Evolutionary conservation across 2,888 invertebrate genomes (phyloP), one percentile per base, ranked within the genome.

Genomic region (Papilio elwesi): DNA sequence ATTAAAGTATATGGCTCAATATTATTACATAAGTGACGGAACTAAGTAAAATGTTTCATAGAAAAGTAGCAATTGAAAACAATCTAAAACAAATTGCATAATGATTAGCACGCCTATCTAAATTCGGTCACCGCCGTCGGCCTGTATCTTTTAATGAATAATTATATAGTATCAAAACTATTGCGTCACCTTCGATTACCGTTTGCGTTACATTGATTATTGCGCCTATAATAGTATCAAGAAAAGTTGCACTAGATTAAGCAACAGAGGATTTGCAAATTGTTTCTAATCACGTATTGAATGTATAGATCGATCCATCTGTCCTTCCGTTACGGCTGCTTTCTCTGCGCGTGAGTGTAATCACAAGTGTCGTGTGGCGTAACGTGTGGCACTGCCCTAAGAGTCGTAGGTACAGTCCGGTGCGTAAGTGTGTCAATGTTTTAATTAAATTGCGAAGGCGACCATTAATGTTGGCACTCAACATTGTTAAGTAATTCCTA

Each of bases 311-410:
- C 80, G 78, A 79, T 81, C 79, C 62, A 81, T 79, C 77, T 76
- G 84, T 88, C 86, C 86, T 86, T 90, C 88, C 90, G 90, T 87
- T 85, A 52, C 82, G 79, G 83, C 79, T 79, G 82, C 92, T 92
- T 92, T 92, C 93, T 88, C 86, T 86, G 77, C 76, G 79, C 92
- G 91, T 90, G 93, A 85, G 81, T 82, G 87, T 83, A 88, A 88
- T 92, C 75, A 15, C 71, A 76, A 78, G 66, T 62, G 43, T 73
- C 64, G 63, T 55, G 76, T 80, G 74, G 77, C 76, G 78, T 79
- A 76, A 77, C 73, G 76, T 79, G 78, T 80, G 78, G 76, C 76
- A 76, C 80, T 81, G 78, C 82, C 85, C 84, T 85, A 82, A 77
- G 75, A 73, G 80, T 43, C 43, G 43, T 9, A 43, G 43, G 59